phyloP scores from a whole-genome alignment of 2,113 vertebrate genomes.

The Callipepla californica region DNA sequence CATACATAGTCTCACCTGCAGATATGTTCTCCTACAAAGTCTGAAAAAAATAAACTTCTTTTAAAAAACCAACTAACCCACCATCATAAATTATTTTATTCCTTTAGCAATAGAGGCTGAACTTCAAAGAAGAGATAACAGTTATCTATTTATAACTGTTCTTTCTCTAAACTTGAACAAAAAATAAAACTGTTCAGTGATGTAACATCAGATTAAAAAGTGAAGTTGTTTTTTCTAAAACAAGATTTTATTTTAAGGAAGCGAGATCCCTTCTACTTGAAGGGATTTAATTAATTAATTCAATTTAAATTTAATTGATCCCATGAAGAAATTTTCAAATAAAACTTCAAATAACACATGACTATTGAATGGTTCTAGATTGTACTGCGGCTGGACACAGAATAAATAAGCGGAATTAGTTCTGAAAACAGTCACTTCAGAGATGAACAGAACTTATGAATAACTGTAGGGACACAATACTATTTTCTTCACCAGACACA shows the following conservation, averaged over 20 bases:
- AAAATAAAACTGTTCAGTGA: not conserved
- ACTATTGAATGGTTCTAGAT: not conserved
- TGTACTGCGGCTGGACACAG: not conserved
- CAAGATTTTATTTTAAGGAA: not conserved
- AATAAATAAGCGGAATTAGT: not conserved
- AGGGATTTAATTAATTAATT: not conserved
- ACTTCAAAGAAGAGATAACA: not conserved
- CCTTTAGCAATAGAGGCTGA: not conserved
- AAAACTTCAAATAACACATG: not conserved
- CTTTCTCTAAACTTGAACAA: not conserved
- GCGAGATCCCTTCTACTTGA: rapidly evolving
- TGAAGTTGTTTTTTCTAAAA: not conserved
- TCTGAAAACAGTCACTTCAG: not conserved
- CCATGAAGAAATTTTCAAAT: not conserved
- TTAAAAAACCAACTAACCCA: not conserved
- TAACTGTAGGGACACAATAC: not conserved
- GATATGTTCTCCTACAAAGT: not conserved
- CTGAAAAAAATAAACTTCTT: not conserved
- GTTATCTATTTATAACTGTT: not conserved
- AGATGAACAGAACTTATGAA: not conserved
- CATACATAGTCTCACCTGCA: not conserved
- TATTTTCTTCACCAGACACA: not conserved
- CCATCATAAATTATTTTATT: not conserved
- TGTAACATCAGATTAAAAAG: not conserved
- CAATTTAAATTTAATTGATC: not conserved